Conservation (phyloP, 2,797 vertebrate species). For the Holocentrus rufus region DNA sequence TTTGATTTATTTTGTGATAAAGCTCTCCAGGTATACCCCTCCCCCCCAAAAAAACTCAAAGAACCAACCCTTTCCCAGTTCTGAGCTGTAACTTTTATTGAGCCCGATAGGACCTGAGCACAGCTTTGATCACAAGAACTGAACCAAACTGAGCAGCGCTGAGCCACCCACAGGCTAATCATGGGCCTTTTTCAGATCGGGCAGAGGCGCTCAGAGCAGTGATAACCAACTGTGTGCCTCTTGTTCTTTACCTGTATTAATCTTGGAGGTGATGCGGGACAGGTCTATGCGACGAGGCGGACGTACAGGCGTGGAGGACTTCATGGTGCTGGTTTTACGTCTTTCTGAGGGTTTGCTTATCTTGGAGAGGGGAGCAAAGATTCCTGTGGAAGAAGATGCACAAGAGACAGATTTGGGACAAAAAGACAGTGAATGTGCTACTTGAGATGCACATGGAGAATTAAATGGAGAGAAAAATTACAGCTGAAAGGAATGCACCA, state of each 20-base stretch:
- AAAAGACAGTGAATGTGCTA: neutral
- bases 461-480: neutral
- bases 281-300: conserved; percentile 84
- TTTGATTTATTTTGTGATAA: conserved; percentile 22
- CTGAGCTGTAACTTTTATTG: conserved; percentile 14
- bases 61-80: neutral
- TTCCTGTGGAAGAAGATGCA: conserved; percentile 79
- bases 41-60: conserved; percentile 5
- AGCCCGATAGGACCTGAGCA: conserved; percentile 15
- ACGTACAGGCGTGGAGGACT: conserved; percentile 68
- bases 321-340: conserved; percentile 75
- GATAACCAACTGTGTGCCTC: neutral
- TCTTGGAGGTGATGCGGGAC: conserved; percentile 85
- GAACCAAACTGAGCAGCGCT: neutral
- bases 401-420: neutral
- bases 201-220: neutral
- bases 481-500: neutral
- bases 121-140: neutral
- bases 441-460: neutral
- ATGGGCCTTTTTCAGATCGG: too few species aligned
- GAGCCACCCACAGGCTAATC: neutral
- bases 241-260: conserved; percentile 86
- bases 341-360: conserved; percentile 88
- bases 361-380: conserved; percentile 96
- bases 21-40: conserved; percentile 16